These are phyloP conservation scores for Desoria tigrina DNA, from an alignment of 2,888 invertebrate species.

Conservation along the genomic window DNA sequence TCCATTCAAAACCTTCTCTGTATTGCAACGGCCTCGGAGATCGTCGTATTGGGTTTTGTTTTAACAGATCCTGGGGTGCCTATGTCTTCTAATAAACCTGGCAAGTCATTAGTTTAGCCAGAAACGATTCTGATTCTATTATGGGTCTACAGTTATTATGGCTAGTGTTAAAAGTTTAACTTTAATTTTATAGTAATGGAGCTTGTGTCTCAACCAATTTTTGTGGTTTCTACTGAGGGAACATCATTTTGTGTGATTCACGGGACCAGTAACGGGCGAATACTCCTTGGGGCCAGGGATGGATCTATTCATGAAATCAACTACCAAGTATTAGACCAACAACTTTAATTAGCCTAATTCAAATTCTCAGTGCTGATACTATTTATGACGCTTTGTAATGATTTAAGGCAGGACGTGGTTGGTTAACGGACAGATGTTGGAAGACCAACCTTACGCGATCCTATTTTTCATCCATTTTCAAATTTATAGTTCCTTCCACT, in stretches of 20 bases:
- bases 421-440: slow-evolving; percentile 93
- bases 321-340: slow-evolving; percentile 71
- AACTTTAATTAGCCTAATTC: neutral
- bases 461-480: slow-evolving; percentile 43
- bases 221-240: slow-evolving; percentile 86
- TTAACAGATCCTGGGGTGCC: slow-evolving; percentile 28
- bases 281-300: slow-evolving; percentile 93
- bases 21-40: slow-evolving; percentile 91
- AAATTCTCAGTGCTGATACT: too few species aligned
- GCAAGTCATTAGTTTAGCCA: slow-evolving; percentile 4
- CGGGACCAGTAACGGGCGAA: slow-evolving; percentile 78
- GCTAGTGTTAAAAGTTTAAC: too few species aligned
- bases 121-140: neutral
- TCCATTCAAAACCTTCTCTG: slow-evolving; percentile 89
- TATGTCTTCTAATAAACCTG: slow-evolving; percentile 30
- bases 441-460: slow-evolving; percentile 76
- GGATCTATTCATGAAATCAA: slow-evolving; percentile 91
- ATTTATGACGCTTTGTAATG: neutral
- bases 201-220: slow-evolving; percentile 90
- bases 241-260: slow-evolving; percentile 78
- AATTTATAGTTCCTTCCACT: slow-evolving; percentile 29
- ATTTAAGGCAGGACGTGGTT: slow-evolving; percentile 64
- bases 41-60: slow-evolving; percentile 80
- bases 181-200: slow-evolving; percentile 68
- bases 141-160: neutral